Evolutionary conservation across 2,797 vertebrate species (phyloP).

Genomic region (Anguilla anguilla): DNA sequence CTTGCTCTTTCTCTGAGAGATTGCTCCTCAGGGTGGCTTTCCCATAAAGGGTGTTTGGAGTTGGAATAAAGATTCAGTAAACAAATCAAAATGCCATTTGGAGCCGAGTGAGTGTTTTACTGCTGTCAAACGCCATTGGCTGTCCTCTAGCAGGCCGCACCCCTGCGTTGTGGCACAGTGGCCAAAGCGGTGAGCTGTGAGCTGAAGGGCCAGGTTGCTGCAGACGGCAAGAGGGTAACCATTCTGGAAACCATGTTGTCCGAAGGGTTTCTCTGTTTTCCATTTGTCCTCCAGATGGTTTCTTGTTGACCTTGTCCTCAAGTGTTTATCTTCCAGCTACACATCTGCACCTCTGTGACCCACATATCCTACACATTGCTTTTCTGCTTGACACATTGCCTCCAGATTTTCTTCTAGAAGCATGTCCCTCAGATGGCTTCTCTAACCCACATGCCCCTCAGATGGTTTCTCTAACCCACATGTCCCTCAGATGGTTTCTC

Average conservation of each 20-base stretch:
- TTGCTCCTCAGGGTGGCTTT: background rate
- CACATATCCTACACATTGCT: background rate
- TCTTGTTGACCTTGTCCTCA: background rate
- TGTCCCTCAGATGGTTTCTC: background rate
- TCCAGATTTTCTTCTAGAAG: background rate
- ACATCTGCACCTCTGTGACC: background rate
- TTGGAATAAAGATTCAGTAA: constrained; percentile 6
- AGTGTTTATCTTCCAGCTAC: background rate
- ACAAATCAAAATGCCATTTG: background rate
- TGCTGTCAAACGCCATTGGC: background rate
- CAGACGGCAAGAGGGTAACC: background rate
- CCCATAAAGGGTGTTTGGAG: background rate
- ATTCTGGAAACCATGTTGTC: background rate
- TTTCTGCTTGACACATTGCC: background rate
- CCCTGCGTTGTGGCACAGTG: background rate
- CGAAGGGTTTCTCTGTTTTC: background rate
- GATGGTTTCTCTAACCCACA: background rate
- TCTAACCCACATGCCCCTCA: background rate
- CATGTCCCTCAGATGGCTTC: background rate
- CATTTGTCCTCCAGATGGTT: background rate
- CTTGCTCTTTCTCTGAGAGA: background rate
- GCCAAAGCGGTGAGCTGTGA: background rate
- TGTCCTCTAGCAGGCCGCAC: background rate
- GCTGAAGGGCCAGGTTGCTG: background rate
- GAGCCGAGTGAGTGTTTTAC: background rate